Percentiles rank a stretch among this genome's conserved stretches.
Conservation (phyloP, 2,113 vertebrate species). For the Pomatostomus ruficeps region DNA sequence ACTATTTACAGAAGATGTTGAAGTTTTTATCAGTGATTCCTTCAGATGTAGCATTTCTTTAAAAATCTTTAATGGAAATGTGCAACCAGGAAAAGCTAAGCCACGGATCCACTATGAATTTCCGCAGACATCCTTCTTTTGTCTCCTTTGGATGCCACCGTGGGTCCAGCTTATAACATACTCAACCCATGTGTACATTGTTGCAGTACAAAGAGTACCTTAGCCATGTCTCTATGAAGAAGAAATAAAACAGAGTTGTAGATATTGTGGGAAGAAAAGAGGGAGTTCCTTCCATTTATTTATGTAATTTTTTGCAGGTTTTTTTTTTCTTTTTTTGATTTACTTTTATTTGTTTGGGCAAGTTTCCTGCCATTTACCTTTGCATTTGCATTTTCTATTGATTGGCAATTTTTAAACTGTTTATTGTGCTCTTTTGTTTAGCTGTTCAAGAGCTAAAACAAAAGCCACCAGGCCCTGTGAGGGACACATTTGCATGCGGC, state of each 20-base stretch:
- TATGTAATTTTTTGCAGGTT: not conserved
- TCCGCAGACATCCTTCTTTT: not conserved
- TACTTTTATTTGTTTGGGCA: conserved; percentile 53
- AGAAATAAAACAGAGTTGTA: not conserved
- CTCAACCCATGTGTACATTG: not conserved
- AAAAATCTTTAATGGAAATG: not conserved
- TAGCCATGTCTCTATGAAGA: not conserved
- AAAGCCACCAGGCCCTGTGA: conserved; percentile 86
- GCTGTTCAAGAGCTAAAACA: conserved; percentile 85
- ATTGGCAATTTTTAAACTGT: conserved; percentile 78
- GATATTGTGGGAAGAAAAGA: not conserved
- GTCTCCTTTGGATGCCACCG: not conserved
- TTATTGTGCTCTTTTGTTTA: conserved; percentile 85
- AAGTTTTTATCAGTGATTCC: not conserved
- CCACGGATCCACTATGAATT: not conserved
- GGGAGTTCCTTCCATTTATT: not conserved
- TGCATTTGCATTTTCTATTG: conserved; percentile 78
- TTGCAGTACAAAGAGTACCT: conserved; percentile 27
- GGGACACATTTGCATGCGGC: conserved; percentile 88
- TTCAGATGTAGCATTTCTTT: not conserved
- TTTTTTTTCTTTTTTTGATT: not conserved
- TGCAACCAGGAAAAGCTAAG: not conserved
- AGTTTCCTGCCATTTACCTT: conserved; percentile 75
- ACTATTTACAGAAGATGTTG: not conserved
- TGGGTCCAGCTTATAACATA: not conserved